These are phyloP conservation scores for Harlomillsia oculata DNA, from an alignment of 1,140 invertebrate species.

Conservation along the genomic window DNA sequence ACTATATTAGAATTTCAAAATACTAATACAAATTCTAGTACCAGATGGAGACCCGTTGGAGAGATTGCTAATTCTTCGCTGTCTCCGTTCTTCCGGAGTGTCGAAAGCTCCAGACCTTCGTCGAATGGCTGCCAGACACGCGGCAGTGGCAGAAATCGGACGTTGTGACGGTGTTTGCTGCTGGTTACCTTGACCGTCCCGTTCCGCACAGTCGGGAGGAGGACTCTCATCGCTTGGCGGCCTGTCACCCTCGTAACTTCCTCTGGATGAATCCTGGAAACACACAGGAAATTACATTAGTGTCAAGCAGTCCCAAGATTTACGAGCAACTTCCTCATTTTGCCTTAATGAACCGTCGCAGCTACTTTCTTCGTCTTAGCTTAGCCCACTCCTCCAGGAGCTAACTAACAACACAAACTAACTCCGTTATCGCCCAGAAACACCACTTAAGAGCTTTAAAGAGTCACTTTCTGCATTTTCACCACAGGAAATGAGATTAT, in stretches of 20 bases:
- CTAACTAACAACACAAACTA: too few relatives aligned
- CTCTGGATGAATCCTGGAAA: conserved; percentile 41
- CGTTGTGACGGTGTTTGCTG: conserved; percentile 29
- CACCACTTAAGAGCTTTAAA: too few relatives aligned
- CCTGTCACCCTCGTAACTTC: conserved; percentile 41
- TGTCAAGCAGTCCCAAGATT: background rate
- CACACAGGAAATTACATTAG: background rate
- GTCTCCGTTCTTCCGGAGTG: conserved; percentile 30
- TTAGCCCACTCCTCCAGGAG: too few relatives aligned
- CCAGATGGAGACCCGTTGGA: conserved; percentile 29
- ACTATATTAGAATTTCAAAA: too few relatives aligned
- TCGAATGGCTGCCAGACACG: conserved; percentile 32
- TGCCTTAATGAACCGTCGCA: background rate
- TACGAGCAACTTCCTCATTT: background rate
- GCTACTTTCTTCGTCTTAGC: background rate
- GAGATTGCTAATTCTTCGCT: conserved; percentile 27
- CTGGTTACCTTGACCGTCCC: conserved; percentile 21
- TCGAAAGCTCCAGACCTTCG: conserved; percentile 34
- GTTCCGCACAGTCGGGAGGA: conserved; percentile 31
- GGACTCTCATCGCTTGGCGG: conserved; percentile 40
- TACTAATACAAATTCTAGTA: background rate
- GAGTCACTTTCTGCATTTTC: too few relatives aligned
- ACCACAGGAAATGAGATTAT: too few relatives aligned
- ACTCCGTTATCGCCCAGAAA: too few relatives aligned
- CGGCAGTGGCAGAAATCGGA: conserved; percentile 33